Conservation (phyloP, 53 echinoderm and acorn worm genomes). For the Apostichopus leukothele region DNA sequence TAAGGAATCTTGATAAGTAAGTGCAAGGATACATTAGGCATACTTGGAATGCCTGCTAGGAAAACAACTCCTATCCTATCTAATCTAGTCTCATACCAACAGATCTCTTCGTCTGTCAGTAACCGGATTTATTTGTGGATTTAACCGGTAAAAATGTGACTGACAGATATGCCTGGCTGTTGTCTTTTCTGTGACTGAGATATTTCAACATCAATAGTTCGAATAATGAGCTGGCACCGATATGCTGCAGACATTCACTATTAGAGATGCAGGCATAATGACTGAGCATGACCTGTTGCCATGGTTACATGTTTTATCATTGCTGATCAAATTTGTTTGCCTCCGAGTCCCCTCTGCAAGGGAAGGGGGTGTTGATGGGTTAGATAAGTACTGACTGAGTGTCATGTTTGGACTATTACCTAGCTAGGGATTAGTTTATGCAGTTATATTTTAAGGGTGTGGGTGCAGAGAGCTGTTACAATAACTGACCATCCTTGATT, state of each 20-base stretch:
- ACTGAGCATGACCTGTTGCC: slow-evolving; percentile 10
- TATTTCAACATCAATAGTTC: slow-evolving; percentile 5
- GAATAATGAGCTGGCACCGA: not conserved
- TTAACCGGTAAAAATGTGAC: slow-evolving; percentile 27
- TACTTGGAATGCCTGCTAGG: slow-evolving; percentile 22
- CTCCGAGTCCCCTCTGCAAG: not conserved
- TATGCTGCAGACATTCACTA: not conserved
- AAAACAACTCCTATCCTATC: slow-evolving; percentile 35
- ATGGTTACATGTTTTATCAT: slow-evolving; percentile 1
- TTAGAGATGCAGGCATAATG: not conserved
- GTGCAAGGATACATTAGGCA: slow-evolving; percentile 41
- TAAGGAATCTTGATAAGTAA: slow-evolving; percentile 24
- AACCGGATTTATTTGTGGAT: slow-evolving; percentile 6
- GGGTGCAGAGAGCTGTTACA: slow-evolving; percentile 1
- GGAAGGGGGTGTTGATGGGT: slow-evolving; percentile 14
- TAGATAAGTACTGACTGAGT: slow-evolving; percentile 2
- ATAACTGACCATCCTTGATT: no score
- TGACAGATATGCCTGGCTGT: slow-evolving; percentile 29
- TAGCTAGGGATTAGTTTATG: not conserved
- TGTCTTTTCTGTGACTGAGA: not conserved
- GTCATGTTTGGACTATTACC: not conserved
- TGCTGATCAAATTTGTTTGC: not conserved
- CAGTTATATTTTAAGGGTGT: not conserved
- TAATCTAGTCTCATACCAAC: slow-evolving; percentile 10
- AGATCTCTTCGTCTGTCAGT: slow-evolving; percentile 13